phyloP scores from a whole-genome alignment of 2,888 invertebrate genomes.

The Bembecia ichneumoniformis region DNA sequence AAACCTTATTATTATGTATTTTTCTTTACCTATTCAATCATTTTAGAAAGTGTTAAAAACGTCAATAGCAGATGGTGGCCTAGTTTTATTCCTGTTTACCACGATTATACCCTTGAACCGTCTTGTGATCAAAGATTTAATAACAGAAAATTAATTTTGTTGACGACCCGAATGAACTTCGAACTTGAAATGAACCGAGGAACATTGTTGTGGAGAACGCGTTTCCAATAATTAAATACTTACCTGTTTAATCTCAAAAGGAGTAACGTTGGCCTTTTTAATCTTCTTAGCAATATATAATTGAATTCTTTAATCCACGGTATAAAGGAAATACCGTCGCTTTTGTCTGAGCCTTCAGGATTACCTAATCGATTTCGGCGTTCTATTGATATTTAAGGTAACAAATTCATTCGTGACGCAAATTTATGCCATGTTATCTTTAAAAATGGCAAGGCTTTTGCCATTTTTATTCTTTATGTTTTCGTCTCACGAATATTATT shows the following conservation, averaged over 20 bases:
- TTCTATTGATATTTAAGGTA: constrained; percentile 21
- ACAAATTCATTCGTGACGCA: too few relatives aligned
- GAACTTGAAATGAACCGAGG: constrained; percentile 21
- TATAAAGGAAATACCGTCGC: constrained; percentile 57
- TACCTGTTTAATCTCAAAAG: constrained; percentile 46
- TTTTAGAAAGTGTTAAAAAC: neutral
- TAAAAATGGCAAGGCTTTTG: too few relatives aligned
- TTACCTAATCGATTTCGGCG: constrained; percentile 53
- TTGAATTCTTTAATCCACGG: constrained; percentile 64
- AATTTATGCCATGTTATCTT: too few relatives aligned
- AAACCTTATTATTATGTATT: too few relatives aligned
- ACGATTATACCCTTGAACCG: constrained; percentile 4
- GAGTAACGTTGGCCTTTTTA: constrained; percentile 61
- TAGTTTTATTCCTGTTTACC: constrained; percentile 5
- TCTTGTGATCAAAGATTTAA: constrained; percentile 20
- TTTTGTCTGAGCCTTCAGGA: constrained; percentile 51
- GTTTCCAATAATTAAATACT: constrained; percentile 54
- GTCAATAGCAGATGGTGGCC: constrained; percentile 5
- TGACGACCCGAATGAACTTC: constrained; percentile 24
- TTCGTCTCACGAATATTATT: too few relatives aligned
- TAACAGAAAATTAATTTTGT: constrained; percentile 25
- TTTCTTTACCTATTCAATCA: too few relatives aligned
- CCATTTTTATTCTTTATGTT: too few relatives aligned
- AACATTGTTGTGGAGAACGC: constrained; percentile 23
- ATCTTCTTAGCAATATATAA: constrained; percentile 63